A percentile compares a stretch with the other conserved stretches of the same genome.
phyloP scores from a whole-genome alignment of 2,797 vertebrate genomes.

The Mycteria americana region DNA sequence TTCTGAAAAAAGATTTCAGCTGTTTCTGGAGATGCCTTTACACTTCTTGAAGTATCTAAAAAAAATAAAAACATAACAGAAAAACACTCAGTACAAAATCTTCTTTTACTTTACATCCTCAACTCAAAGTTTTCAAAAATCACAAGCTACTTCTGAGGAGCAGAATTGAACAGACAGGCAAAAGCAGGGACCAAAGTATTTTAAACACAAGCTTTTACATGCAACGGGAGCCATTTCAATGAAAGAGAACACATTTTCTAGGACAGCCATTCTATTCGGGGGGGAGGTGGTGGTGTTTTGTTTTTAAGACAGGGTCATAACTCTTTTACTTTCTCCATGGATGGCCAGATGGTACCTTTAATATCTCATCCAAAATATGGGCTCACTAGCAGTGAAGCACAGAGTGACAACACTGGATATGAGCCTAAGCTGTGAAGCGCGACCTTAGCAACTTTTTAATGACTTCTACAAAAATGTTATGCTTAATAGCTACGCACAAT shows the following conservation, averaged over 20 bases:
- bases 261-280: background rate
- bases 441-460: background rate
- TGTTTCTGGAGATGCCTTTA: slow-evolving; percentile 85
- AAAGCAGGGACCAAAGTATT: background rate
- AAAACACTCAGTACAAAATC: background rate
- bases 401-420: background rate
- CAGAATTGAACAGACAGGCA: background rate
- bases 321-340: background rate
- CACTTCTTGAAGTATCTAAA: slow-evolving; percentile 87
- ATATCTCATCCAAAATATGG: background rate
- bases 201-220: background rate
- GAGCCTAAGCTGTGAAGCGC: background rate
- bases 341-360: background rate
- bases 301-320: background rate
- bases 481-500: background rate
- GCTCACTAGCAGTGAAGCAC: background rate
- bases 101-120: background rate
- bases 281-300: background rate
- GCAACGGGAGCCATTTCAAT: background rate
- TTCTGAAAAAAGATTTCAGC: slow-evolving; percentile 90
- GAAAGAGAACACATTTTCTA: background rate
- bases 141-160: background rate
- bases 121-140: background rate
- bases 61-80: slow-evolving; percentile 6
- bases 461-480: background rate